A percentile compares a stretch with the other conserved stretches of the same genome.
Evolutionary conservation across 2,113 vertebrate species (phyloP).

Genomic region (Gallinago media): DNA sequence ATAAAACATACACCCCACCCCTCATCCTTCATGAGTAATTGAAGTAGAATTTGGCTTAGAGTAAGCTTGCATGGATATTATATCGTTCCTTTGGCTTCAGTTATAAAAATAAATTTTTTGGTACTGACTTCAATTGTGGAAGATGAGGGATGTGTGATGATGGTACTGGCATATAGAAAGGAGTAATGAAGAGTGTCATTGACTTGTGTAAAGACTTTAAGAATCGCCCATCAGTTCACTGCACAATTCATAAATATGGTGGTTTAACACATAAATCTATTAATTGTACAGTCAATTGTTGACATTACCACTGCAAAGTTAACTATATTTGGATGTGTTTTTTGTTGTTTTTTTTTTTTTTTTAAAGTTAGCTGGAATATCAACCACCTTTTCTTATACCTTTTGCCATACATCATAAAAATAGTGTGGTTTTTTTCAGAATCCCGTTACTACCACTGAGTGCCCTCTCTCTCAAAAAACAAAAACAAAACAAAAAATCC

Average conservation of each 20-base stretch:
- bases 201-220: not conserved
- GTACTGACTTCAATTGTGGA: not conserved
- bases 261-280: not conserved
- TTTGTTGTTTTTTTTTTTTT: not conserved
- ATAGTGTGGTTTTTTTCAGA: not conserved
- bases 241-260: not conserved
- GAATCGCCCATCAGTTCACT: not conserved
- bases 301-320: accelerated
- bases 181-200: not conserved
- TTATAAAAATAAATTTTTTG: not conserved
- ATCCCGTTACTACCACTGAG: not conserved
- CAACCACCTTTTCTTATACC: not conserved
- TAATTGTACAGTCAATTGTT: not conserved
- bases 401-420: not conserved
- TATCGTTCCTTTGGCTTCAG: not conserved
- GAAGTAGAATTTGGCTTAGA: not conserved
- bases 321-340: not conserved
- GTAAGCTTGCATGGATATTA: not conserved
- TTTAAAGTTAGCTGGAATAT: not conserved
- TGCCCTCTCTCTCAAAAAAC: not conserved
- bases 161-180: not conserved
- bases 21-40: not conserved
- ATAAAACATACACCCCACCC: accelerated
- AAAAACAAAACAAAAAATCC: too few species aligned
- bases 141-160: not conserved